Evolutionary conservation across 2,113 vertebrate species (phyloP), one percentile per base, ranked within the genome.

Genomic region (Epinephelus fuscoguttatus): DNA sequence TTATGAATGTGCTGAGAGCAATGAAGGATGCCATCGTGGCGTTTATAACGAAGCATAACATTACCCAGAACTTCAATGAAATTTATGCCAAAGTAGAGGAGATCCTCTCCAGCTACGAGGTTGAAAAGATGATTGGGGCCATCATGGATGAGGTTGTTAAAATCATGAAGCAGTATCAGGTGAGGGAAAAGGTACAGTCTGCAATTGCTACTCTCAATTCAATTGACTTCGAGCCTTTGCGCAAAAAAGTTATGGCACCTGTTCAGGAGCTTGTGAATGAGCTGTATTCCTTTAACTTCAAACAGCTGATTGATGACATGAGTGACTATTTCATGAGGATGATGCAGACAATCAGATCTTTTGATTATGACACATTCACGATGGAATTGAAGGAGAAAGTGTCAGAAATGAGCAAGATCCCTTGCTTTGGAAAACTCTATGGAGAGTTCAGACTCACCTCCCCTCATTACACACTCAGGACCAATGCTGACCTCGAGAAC

Each of bases 351-450:
- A 85, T 98, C 47, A 95, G 75, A 63, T 94, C 95, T 57, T 97
- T 97, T 89, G 94, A 98, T 91, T 98, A 97, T 85, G 93, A 97
- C 68, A 89, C 91, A 55, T 96, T 97, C 92, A 90, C 96, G 40
- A 86, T 93, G 82, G 87, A 96, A 78, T 79, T 94, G 86, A 98
- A 97, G 73, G 91, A 93, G 0, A 96, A 93, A 94, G 91, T 97
- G 27, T 82, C 1, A 67, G 95, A 96, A 45, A 50, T 96, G 63
- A 96, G 93, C 42, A 90, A 85, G 69, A 57, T 97, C 23, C 97
- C 97, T 75, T 95, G 95, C 60, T 97, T 99, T 89, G 98, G 97
- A 79, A 98, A 97, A 84, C 90, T 99, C 27, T 93, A 94, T 12
- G 91, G 96, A 56, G 75, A 95, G 90, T 96, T 98, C 84, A 96